These are phyloP conservation scores for Pogonomyrmex californicus DNA, from an alignment of 1,140 invertebrate species.

Conservation along the genomic window DNA sequence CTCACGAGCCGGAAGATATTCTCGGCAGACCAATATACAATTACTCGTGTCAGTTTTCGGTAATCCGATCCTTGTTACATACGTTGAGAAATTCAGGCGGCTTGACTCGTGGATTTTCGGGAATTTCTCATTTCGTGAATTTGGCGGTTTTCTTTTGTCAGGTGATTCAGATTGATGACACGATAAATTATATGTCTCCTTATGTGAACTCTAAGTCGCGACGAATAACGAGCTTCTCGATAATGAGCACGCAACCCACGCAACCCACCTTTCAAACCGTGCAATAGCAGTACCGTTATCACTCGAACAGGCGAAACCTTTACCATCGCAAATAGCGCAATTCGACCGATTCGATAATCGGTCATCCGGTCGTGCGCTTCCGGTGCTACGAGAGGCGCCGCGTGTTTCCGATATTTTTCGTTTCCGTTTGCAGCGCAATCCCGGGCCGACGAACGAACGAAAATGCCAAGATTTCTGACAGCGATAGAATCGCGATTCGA, in stretches of 20 bases:
- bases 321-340: slow-evolving; percentile 16
- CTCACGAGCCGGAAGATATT: slow-evolving; percentile 42
- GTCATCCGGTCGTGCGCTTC: slow-evolving; percentile 22
- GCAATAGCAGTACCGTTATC: slow-evolving; percentile 52
- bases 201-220: neutral
- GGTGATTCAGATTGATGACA: neutral
- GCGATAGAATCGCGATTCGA: neutral
- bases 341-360: slow-evolving; percentile 46
- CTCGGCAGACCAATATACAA: slow-evolving; percentile 47
- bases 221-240: neutral
- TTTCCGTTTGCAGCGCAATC: neutral
- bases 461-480: neutral
- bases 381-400: neutral
- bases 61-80: slow-evolving; percentile 31
- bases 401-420: neutral
- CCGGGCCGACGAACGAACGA: neutral
- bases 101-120: neutral
- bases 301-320: slow-evolving; percentile 53
- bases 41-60: slow-evolving; percentile 40
- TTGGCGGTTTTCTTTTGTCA: neutral
- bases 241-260: slow-evolving; percentile 60
- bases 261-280: neutral
- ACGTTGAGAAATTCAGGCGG: neutral
- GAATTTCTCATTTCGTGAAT: neutral
- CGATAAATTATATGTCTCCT: slow-evolving; percentile 39